Conservation (phyloP, 2,113 vertebrate genomes). For the Nothocercus nigrocapillus region DNA sequence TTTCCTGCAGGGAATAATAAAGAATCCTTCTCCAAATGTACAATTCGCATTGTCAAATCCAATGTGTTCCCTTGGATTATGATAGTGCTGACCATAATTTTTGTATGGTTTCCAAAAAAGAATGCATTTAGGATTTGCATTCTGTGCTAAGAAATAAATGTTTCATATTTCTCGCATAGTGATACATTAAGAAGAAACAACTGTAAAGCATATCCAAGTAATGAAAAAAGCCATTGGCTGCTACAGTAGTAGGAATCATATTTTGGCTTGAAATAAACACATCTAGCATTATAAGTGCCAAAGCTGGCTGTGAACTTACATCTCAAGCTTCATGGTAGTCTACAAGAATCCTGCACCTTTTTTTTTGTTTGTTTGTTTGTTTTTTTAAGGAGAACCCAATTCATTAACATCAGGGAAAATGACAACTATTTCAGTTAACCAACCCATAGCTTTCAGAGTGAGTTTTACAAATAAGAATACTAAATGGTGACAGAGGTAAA, state of each 20-base stretch:
- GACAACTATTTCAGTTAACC: not conserved
- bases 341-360: not conserved
- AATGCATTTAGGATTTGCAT: not conserved
- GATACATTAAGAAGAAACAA: not conserved
- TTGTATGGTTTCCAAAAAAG: not conserved
- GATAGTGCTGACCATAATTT: not conserved
- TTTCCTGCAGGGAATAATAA: not conserved
- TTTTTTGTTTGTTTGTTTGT: no score
- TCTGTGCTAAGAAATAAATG: not conserved
- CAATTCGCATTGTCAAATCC: not conserved
- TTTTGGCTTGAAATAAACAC: not conserved
- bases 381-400: not conserved
- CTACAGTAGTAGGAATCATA: not conserved
- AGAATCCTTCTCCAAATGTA: not conserved
- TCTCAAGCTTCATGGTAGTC: not conserved
- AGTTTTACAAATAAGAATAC: not conserved
- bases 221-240: not conserved
- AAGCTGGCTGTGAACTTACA: not conserved
- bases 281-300: not conserved
- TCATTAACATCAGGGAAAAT: not conserved
- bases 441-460: not conserved
- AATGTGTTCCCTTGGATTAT: not conserved
- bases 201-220: not conserved
- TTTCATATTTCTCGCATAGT: not conserved
- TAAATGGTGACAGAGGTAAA: not conserved